Evolutionary conservation across 2,888 invertebrate species (phyloP).

Genomic region (Hololepta plana): DNA sequence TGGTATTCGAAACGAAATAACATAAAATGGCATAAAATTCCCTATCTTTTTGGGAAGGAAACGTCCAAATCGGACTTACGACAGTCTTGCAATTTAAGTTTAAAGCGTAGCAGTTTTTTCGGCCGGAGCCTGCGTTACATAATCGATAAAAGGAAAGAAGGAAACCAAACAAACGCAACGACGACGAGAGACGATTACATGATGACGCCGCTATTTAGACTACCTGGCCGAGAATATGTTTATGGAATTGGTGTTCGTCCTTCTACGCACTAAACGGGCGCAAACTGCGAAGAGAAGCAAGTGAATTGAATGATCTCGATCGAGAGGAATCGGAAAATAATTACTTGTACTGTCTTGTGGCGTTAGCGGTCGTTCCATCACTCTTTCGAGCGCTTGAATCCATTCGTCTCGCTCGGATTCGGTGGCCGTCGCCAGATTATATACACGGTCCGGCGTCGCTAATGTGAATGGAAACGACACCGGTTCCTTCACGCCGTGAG

Average conservation of each 20-base stretch:
- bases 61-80: too few relatives aligned
- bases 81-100: too few relatives aligned
- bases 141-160: too few relatives aligned
- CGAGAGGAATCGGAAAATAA: constrained; percentile 11
- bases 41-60: too few relatives aligned
- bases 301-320: neutral
- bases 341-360: constrained; percentile 62
- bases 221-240: constrained; percentile 63
- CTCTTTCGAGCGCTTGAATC: constrained; percentile 58
- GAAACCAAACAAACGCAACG: too few relatives aligned
- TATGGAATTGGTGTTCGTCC: constrained; percentile 53
- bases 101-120: too few relatives aligned
- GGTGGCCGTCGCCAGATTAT: constrained; percentile 55
- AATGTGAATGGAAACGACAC: constrained; percentile 68
- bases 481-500: constrained; percentile 51
- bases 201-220: too few relatives aligned
- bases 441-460: constrained; percentile 60
- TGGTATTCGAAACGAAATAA: too few relatives aligned
- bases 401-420: constrained; percentile 64
- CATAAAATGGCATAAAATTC: too few relatives aligned
- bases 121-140: too few relatives aligned
- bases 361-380: constrained; percentile 55
- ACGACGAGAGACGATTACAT: too few relatives aligned
- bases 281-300: too few relatives aligned
- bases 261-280: constrained; percentile 49